phyloP scores from a whole-genome alignment of 2,888 invertebrate species.

The Tuberolachnus salignus region DNA sequence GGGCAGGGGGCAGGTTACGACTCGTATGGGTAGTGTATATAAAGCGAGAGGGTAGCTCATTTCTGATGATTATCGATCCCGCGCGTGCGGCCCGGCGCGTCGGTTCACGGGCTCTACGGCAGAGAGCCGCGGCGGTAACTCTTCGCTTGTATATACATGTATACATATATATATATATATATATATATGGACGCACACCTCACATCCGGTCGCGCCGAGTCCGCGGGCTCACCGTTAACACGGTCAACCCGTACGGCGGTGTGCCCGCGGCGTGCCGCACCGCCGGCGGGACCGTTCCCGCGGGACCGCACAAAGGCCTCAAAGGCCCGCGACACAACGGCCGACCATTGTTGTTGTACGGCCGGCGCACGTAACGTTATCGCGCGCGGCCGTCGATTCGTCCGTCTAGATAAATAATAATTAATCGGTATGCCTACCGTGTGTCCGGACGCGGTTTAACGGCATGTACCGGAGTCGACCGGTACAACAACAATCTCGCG shows the following conservation, averaged over 20 bases:
- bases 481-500: too few relatives aligned
- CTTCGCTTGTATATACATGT: too few relatives aligned
- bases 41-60: conserved; percentile 7
- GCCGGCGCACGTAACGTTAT: too few relatives aligned
- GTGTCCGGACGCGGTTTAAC: too few relatives aligned
- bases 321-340: not conserved
- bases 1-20: too few relatives aligned
- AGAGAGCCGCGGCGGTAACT: too few relatives aligned
- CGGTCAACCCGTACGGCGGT: not conserved
- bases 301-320: not conserved
- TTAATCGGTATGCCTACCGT: too few relatives aligned
- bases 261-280: not conserved
- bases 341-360: not conserved
- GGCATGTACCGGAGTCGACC: too few relatives aligned
- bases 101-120: not conserved
- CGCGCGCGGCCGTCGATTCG: too few relatives aligned
- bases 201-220: not conserved
- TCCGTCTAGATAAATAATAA: too few relatives aligned
- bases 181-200: not conserved
- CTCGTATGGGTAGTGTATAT: too few relatives aligned
- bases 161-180: too few relatives aligned
- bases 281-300: not conserved
- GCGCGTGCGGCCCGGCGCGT: not conserved
- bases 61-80: conserved; percentile 54
- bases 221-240: conserved; percentile 16